These are phyloP conservation scores for Colinus virginianus DNA, from an alignment of 2,113 vertebrate genomes.

Conservation along the genomic window DNA sequence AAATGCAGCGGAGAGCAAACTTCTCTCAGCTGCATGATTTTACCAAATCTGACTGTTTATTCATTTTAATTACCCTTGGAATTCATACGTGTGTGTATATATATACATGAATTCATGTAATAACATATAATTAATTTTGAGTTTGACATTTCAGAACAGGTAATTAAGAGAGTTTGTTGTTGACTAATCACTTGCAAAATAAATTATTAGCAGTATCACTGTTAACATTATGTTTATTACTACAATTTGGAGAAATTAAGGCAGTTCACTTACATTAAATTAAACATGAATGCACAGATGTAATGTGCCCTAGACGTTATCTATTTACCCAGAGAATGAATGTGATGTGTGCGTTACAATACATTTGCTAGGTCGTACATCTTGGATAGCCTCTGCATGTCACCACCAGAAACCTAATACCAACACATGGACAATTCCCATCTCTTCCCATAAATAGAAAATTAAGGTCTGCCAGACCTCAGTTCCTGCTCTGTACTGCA, in stretches of 20 bases:
- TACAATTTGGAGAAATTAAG: constrained; percentile 72
- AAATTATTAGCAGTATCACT: constrained; percentile 54
- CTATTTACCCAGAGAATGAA: constrained; percentile 47
- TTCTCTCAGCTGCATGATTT: not conserved
- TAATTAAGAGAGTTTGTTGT: constrained; percentile 69
- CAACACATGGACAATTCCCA: not conserved
- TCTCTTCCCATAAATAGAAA: not conserved
- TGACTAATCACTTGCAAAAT: constrained; percentile 61
- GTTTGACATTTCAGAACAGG: constrained; percentile 59
- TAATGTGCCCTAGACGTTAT: constrained; percentile 60
- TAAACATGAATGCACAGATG: constrained; percentile 61
- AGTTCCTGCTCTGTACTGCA: not conserved
- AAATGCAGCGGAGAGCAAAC: not conserved
- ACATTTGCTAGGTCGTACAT: constrained; percentile 61
- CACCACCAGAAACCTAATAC: constrained; percentile 34
- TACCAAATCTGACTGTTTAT: not conserved
- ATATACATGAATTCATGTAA: constrained; percentile 35
- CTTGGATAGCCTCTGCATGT: constrained; percentile 37
- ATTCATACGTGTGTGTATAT: not conserved
- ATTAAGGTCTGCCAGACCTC: constrained; percentile 29
- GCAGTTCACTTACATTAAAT: constrained; percentile 64
- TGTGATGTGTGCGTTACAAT: constrained; percentile 62
- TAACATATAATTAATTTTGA: constrained; percentile 61
- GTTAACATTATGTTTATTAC: constrained; percentile 44
- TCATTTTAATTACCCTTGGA: constrained; percentile 50